Evolutionary conservation across 1,140 invertebrate genomes (phyloP).

Genomic region (Nasonia longicornis): DNA sequence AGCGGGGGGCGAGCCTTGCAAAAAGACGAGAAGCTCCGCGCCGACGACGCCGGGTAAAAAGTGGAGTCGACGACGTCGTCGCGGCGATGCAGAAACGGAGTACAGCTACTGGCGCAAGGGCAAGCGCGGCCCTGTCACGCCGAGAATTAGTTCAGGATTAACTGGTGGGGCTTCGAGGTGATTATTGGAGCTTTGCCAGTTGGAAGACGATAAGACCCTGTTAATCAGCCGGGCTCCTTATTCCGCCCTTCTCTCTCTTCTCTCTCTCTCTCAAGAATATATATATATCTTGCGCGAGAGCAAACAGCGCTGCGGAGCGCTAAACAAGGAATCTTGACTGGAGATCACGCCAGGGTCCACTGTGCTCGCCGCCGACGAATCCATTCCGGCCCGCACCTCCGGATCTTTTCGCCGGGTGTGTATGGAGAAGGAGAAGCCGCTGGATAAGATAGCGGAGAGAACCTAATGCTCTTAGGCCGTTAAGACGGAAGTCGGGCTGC

Average conservation of each 20-base stretch:
- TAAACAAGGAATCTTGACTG: constrained; percentile 20
- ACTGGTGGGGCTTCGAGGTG: constrained; percentile 62
- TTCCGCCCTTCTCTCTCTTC: constrained; percentile 11
- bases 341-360: background rate
- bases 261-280: background rate
- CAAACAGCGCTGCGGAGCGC: background rate
- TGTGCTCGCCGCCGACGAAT: background rate
- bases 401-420: too few relatives aligned
- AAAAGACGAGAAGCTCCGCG: background rate
- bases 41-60: background rate
- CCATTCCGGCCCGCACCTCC: background rate
- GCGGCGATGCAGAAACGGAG: constrained; percentile 9
- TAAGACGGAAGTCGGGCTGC: too few relatives aligned
- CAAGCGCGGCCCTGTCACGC: constrained; percentile 54
- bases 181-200: constrained; percentile 65
- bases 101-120: constrained; percentile 21
- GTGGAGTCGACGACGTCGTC: background rate
- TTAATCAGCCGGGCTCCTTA: constrained; percentile 58
- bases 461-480: too few relatives aligned
- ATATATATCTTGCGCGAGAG: background rate
- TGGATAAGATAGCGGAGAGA: too few relatives aligned
- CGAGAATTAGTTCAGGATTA: constrained; percentile 64
- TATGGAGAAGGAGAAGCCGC: too few relatives aligned
- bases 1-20: background rate
- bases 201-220: constrained; percentile 62